phyloP scores from a whole-genome alignment of 2,888 invertebrate species.

The Dendrolimus houi region DNA sequence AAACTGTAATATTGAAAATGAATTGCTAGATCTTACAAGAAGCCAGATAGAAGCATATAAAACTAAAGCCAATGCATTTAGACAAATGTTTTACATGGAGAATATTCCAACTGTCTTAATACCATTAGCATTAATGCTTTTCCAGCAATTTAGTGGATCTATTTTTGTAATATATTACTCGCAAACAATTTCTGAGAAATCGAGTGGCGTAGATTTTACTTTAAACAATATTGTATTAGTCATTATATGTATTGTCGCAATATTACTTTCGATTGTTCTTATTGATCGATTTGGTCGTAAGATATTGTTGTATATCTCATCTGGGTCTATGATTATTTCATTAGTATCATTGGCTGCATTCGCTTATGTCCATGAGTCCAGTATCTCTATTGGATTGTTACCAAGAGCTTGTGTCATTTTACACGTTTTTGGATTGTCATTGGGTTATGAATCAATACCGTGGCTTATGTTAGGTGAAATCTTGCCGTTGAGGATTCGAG shows the following conservation, averaged over 20 bases:
- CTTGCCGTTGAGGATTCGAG: constrained; percentile 90
- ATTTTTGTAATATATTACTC: constrained; percentile 95
- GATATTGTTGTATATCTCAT: constrained; percentile 90
- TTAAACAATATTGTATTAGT: no score
- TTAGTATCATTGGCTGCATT: constrained; percentile 82
- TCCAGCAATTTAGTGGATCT: constrained; percentile 92
- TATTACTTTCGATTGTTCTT: constrained; percentile 86
- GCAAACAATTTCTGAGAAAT: no score
- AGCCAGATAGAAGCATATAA: constrained; percentile 83
- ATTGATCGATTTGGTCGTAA: constrained; percentile 96
- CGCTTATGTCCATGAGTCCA: constrained; percentile 44
- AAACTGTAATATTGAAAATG: constrained; percentile 84
- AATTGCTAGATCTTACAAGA: constrained; percentile 84
- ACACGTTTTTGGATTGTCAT: constrained; percentile 90
- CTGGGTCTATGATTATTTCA: constrained; percentile 84
- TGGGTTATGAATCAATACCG: constrained; percentile 90
- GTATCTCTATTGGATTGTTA: constrained; percentile 78
- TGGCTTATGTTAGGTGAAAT: constrained; percentile 97
- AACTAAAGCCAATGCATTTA: constrained; percentile 70
- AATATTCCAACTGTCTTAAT: constrained; percentile 88
- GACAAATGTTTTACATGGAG: constrained; percentile 80
- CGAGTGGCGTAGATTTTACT: no score
- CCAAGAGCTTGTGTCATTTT: constrained; percentile 87
- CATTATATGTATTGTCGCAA: constrained; percentile 91
- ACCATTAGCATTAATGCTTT: constrained; percentile 92